A percentile compares a stretch with the other conserved stretches of the same genome.
Evolutionary conservation across 2,888 invertebrate genomes (phyloP).

Genomic region (Monopis laevigella): DNA sequence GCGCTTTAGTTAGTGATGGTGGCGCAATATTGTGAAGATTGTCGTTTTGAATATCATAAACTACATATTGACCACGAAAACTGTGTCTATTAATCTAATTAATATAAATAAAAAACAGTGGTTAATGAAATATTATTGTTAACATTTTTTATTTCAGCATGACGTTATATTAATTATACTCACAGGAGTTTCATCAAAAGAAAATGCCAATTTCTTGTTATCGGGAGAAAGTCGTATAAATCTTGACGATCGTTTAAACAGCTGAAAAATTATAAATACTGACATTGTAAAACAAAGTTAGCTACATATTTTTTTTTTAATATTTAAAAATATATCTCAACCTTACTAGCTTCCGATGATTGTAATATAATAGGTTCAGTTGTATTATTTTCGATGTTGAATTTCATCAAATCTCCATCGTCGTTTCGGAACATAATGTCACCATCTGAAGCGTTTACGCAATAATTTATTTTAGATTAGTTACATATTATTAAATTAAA

Average conservation of each 20-base stretch:
- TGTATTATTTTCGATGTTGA: not conserved
- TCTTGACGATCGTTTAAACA: slow-evolving; percentile 39
- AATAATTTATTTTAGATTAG: too few relatives aligned
- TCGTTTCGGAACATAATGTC: slow-evolving; percentile 1
- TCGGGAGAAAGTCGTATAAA: slow-evolving; percentile 38
- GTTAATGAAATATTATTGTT: too few relatives aligned
- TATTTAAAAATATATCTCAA: too few relatives aligned
- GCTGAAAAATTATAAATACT: slow-evolving; percentile 1
- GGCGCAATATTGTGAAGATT: slow-evolving; percentile 36
- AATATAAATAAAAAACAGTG: too few relatives aligned
- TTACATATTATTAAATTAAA: too few relatives aligned
- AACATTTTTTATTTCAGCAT: too few relatives aligned
- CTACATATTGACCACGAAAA: slow-evolving; percentile 77
- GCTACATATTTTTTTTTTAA: too few relatives aligned
- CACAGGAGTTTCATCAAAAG: slow-evolving; percentile 40
- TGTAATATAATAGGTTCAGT: not conserved
- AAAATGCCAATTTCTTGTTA: slow-evolving; percentile 33
- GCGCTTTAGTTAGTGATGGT: slow-evolving; percentile 21
- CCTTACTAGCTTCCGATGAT: slow-evolving; percentile 1
- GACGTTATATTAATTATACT: slow-evolving; percentile 25
- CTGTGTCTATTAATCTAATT: slow-evolving; percentile 82
- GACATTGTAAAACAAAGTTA: too few relatives aligned
- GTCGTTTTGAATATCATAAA: slow-evolving; percentile 70
- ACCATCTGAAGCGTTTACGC: not conserved
- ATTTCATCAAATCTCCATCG: not conserved